These are phyloP conservation scores for Patella depressa DNA, from an alignment of 2,888 invertebrate genomes.

Conservation along the genomic window DNA sequence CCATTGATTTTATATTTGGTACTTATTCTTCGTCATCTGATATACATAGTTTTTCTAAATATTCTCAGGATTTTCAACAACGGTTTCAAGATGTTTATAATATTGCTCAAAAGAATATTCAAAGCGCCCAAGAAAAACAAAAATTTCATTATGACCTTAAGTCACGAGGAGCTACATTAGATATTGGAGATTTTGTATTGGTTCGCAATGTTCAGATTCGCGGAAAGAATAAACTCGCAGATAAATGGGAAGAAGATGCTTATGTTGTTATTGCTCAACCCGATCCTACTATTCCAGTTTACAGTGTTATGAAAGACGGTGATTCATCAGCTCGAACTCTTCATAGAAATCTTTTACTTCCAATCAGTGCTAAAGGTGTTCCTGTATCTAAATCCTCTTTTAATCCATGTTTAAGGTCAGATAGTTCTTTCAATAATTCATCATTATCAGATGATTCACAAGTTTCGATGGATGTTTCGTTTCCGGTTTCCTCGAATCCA, in stretches of 20 bases:
- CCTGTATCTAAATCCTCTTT: no score
- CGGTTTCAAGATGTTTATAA: slow-evolving; percentile 4
- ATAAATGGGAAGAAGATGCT: not conserved
- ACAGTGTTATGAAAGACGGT: not conserved
- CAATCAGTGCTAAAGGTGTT: no score
- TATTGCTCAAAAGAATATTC: no score
- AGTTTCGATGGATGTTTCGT: no score
- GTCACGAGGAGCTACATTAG: slow-evolving; percentile 14
- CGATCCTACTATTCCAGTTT: not conserved
- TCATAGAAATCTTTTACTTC: not conserved
- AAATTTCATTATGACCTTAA: slow-evolving; percentile 19
- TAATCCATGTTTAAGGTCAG: no score
- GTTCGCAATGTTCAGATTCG: not conserved
- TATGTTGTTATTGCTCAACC: not conserved
- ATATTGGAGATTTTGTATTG: slow-evolving; percentile 19
- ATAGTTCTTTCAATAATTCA: no score
- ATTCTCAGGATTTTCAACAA: not conserved
- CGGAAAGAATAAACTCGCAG: not conserved
- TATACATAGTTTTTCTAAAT: not conserved
- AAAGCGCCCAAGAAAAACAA: slow-evolving; percentile 13
- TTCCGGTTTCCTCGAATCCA: no score
- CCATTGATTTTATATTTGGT: slow-evolving; percentile 31
- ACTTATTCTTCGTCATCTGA: not conserved
- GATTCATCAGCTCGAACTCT: not conserved
- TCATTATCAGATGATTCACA: no score